phyloP scores from a whole-genome alignment of 2,888 invertebrate species.

The Lasioglossum pauxillum region DNA sequence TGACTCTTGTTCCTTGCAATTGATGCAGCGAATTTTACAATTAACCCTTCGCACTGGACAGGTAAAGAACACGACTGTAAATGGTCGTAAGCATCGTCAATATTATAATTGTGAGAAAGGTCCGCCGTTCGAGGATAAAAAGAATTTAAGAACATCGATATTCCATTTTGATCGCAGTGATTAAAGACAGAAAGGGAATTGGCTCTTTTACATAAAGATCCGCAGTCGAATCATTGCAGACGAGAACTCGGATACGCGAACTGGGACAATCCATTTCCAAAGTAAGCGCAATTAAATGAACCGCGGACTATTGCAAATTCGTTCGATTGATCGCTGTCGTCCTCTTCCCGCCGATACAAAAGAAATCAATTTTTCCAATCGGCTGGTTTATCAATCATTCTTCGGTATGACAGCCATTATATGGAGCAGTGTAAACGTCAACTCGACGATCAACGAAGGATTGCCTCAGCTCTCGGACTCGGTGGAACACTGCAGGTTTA shows the following conservation, averaged over 20 bases:
- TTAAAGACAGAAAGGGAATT: not conserved
- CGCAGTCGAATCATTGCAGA: not conserved
- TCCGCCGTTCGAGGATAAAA: no score
- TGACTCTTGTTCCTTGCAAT: no score
- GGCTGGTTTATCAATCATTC: slow-evolving; percentile 7
- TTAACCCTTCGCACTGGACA: no score
- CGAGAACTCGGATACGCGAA: not conserved
- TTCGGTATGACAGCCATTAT: not conserved
- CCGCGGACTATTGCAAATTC: not conserved
- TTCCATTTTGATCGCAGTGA: not conserved
- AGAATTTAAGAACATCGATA: not conserved
- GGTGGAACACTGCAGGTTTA: slow-evolving; percentile 10
- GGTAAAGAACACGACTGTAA: no score
- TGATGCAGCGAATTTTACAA: no score
- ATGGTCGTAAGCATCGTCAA: no score
- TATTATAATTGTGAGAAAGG: no score
- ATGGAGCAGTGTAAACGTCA: not conserved
- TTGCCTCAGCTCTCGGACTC: not conserved
- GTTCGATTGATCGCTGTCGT: not conserved
- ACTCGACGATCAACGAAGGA: slow-evolving; percentile 1
- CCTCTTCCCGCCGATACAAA: not conserved
- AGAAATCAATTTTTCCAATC: not conserved
- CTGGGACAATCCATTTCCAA: not conserved
- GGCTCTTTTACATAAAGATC: not conserved
- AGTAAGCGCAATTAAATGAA: not conserved